These are phyloP conservation scores for Vombatus ursinus DNA, from an alignment of 2,113 vertebrate species.

Conservation along the genomic window DNA sequence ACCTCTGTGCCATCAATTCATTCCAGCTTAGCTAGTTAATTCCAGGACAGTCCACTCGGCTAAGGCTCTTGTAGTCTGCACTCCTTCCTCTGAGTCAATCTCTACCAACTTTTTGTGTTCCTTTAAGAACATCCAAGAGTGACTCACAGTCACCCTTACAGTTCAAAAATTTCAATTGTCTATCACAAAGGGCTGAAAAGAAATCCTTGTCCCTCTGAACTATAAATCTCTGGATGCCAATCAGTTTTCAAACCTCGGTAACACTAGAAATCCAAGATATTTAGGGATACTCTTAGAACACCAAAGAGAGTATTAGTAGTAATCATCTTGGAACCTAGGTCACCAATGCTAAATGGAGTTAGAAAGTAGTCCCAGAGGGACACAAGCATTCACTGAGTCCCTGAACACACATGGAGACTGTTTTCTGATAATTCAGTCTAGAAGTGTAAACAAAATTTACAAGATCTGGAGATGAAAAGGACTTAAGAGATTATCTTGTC, in stretches of 20 bases:
- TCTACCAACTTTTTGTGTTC: too few species aligned
- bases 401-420: neutral
- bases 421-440: neutral
- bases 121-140: too few species aligned
- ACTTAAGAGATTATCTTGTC: too few species aligned
- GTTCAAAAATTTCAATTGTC: neutral
- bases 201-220: neutral
- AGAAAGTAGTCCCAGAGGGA: too few species aligned
- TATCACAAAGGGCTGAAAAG: neutral
- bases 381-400: neutral
- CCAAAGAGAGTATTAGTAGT: neutral
- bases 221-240: neutral
- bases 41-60: too few species aligned
- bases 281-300: neutral
- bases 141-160: neutral
- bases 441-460: too few species aligned
- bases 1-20: too few species aligned
- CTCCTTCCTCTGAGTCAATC: too few species aligned
- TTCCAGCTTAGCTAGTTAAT: too few species aligned
- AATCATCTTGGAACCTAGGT: neutral
- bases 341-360: neutral
- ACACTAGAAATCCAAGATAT: neutral
- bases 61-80: too few species aligned
- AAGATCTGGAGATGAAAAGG: too few species aligned
- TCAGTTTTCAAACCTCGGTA: neutral